phyloP scores from a whole-genome alignment of 2,113 vertebrate genomes.

The Potamarius usumacintae region DNA sequence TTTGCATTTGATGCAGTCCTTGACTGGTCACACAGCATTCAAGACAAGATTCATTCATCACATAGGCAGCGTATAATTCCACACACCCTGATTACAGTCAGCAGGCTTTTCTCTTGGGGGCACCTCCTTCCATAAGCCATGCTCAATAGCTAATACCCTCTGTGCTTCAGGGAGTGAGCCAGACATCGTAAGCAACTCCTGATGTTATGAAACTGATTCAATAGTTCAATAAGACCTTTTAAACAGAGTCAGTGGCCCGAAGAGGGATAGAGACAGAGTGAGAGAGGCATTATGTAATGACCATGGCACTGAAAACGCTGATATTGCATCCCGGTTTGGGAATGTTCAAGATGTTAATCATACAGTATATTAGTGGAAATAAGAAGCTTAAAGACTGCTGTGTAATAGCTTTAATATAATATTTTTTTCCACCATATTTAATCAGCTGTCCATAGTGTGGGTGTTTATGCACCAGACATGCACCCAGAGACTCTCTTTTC shows the following conservation, averaged over 20 bases:
- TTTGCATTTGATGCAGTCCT: not conserved
- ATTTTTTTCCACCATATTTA: not conserved
- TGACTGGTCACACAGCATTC: not conserved
- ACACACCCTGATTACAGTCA: constrained; percentile 43
- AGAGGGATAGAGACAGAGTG: constrained; percentile 8
- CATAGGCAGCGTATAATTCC: constrained; percentile 35
- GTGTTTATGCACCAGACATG: not conserved
- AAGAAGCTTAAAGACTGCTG: not conserved
- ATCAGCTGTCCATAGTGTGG: not conserved
- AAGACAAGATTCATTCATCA: constrained; percentile 3
- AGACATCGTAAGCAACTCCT: constrained; percentile 31
- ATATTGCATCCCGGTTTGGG: not conserved
- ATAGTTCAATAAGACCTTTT: constrained; percentile 43
- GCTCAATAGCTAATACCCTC: constrained; percentile 44
- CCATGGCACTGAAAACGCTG: constrained; percentile 21
- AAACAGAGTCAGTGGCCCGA: constrained; percentile 18
- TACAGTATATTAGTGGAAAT: constrained; percentile 2
- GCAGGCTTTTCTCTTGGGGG: constrained; percentile 35
- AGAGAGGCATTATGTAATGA: constrained; percentile 29
- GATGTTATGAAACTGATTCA: constrained; percentile 51
- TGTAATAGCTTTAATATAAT: constrained; percentile 5
- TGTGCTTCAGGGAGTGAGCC: constrained; percentile 36
- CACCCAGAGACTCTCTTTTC: not conserved
- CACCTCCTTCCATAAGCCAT: constrained; percentile 21
- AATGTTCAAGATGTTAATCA: not conserved